These are phyloP conservation scores for Andrena flavipes DNA, from an alignment of 2,888 invertebrate genomes.

Conservation along the genomic window DNA sequence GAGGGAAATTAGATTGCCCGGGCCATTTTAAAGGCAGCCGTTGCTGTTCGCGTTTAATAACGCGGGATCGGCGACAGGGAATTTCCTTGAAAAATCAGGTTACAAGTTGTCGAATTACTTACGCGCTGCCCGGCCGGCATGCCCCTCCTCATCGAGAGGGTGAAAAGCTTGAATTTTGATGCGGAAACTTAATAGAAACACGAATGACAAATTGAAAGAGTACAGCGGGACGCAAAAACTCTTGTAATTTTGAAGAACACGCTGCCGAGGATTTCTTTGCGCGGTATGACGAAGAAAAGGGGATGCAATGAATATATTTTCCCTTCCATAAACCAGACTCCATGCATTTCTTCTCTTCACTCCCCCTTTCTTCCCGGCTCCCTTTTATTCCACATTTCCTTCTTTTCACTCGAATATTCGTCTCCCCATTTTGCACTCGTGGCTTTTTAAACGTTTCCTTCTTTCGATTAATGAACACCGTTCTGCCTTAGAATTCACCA, in stretches of 20 bases:
- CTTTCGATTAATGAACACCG: constrained; percentile 12
- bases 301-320: constrained; percentile 54
- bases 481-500: background rate
- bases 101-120: background rate
- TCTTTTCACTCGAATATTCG: constrained; percentile 19
- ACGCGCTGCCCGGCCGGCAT: background rate
- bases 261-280: constrained; percentile 15
- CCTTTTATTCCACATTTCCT: constrained; percentile 21
- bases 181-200: background rate
- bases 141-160: background rate
- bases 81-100: background rate
- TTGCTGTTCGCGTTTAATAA: background rate
- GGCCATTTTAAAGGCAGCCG: background rate
- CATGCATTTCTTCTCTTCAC: constrained; percentile 25
- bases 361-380: constrained; percentile 1
- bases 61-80: background rate
- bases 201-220: constrained; percentile 43
- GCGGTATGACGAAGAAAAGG: background rate
- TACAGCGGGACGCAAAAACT: constrained; percentile 15
- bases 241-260: constrained; percentile 33
- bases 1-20: constrained; percentile 19
- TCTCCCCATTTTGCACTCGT: constrained; percentile 1
- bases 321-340: constrained; percentile 49
- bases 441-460: constrained; percentile 9
- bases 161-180: background rate